Conservation (phyloP, 2,888 invertebrate species). For the Syritta pipiens region DNA sequence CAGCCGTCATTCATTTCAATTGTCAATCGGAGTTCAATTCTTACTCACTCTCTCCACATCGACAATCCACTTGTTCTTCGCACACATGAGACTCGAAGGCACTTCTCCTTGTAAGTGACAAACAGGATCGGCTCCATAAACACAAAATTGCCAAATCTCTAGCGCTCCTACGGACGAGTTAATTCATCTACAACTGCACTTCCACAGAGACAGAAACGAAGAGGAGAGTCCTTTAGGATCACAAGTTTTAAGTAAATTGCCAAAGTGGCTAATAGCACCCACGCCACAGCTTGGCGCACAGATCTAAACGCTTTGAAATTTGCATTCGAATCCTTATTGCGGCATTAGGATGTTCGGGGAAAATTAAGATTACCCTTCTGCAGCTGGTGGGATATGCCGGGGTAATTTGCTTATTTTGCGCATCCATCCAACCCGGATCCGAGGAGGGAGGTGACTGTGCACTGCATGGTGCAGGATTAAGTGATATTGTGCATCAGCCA, state of each 20-base stretch:
- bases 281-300: constrained; percentile 3
- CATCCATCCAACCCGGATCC: not conserved
- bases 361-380: constrained; percentile 49
- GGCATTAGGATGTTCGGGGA: constrained; percentile 46
- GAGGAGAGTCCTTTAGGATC: constrained; percentile 21
- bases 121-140: too few species aligned
- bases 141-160: too few species aligned
- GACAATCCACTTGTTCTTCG: too few species aligned
- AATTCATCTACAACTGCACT: constrained; percentile 11
- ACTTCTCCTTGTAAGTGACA: too few species aligned
- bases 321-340: constrained; percentile 60
- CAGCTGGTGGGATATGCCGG: constrained; percentile 10
- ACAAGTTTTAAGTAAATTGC: constrained; percentile 36
- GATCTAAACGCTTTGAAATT: constrained; percentile 50
- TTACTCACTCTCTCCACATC: too few species aligned
- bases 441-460: not conserved
- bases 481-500: constrained; percentile 57
- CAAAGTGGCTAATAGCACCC: constrained; percentile 29
- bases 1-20: too few species aligned
- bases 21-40: too few species aligned
- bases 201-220: not conserved
- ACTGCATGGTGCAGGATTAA: constrained; percentile 47
- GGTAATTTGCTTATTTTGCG: constrained; percentile 59
- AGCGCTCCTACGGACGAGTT: not conserved
- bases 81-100: too few species aligned